Percentiles rank a stretch among this genome's conserved stretches.
Conservation (phyloP, 1,140 invertebrate species). For the Zaprionus ghesquierei region DNA sequence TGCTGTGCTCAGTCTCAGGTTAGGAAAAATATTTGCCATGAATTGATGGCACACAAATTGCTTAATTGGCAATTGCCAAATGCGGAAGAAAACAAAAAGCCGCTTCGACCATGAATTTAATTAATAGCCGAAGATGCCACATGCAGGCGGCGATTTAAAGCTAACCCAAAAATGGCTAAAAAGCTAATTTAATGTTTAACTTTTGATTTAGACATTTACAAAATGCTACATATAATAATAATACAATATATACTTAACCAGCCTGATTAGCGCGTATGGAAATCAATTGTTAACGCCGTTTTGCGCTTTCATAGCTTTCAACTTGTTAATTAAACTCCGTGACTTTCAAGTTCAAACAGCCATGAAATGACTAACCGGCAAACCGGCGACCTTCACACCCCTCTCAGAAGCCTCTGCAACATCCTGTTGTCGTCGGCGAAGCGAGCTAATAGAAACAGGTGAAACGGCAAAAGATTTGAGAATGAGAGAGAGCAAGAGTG, state of each 20-base stretch:
- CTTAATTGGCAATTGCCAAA: conserved; percentile 45
- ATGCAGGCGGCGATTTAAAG: background rate
- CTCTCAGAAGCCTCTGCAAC: background rate
- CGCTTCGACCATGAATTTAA: conserved; percentile 15
- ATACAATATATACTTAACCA: conserved; percentile 71
- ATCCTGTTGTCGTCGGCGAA: conserved; percentile 24
- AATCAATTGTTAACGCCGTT: conserved; percentile 70
- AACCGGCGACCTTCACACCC: conserved; percentile 24
- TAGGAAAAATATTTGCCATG: conserved; percentile 47
- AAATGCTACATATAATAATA: conserved; percentile 34
- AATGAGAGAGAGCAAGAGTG: background rate
- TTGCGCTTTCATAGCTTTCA: conserved; percentile 55
- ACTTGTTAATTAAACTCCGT: conserved; percentile 66
- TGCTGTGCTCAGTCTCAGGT: background rate
- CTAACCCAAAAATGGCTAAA: background rate
- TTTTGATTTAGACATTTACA: background rate
- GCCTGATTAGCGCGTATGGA: conserved; percentile 59
- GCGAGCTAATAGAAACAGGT: conserved; percentile 35
- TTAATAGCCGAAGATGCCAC: conserved; percentile 30
- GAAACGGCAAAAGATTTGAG: background rate
- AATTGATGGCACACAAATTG: conserved; percentile 39
- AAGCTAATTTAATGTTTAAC: background rate
- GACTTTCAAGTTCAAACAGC: conserved; percentile 64
- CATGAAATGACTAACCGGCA: conserved; percentile 57
- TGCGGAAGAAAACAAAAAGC: conserved; percentile 2